Evolutionary conservation across 2,888 invertebrate genomes (phyloP), one percentile per base, ranked within the genome.

Genomic region (Drosophila robusta): DNA sequence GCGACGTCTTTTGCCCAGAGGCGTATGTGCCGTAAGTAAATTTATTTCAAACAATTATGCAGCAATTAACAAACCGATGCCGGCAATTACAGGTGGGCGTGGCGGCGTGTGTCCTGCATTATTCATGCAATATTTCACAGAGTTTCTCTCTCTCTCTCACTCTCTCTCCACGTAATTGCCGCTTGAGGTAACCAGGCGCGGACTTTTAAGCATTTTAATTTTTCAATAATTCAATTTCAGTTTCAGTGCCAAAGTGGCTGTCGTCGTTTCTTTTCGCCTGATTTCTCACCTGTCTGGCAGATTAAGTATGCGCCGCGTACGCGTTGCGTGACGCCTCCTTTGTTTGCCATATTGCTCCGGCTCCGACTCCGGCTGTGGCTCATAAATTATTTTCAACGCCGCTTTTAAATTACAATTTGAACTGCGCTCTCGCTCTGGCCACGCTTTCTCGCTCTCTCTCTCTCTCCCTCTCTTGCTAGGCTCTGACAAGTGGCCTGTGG

Each of bases 1-100:
- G 41, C 54, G 42, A 36, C 67, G 65, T 67, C 89, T 72, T 74
- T 65, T 50, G 51, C 63, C 57, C 36, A 16, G 56, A 34, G 22
- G 50, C 39, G 65, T 16, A 63, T 45, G 58, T 45, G 61, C 29
- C 29, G 76, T 70, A 76, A 83, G 83, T 88, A 73, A 87, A 87
- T 89, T 81, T 81, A 87, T 84, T 76, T 77, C 82, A 79, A 85
- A 86, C 85, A 89, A 86, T 86, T 86, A 89, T 87, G 86, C 65
- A 75, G 82, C 85, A 87, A 86, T 86, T 86, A 86, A 81, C 85
- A 82, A 80, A 80, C 81, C 85, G 87, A 89, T 89, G 87, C 70
- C 82, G 85, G 77, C 87, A 87, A 84, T 86, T 89, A 79, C 79
- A 75, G 61, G 41, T 44, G 41, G 60, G 56, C 42, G 55, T 32